Evolutionary conservation across 2,888 invertebrate genomes (phyloP), one percentile per base, ranked within the genome.

Genomic region (Hemithea aestivaria): DNA sequence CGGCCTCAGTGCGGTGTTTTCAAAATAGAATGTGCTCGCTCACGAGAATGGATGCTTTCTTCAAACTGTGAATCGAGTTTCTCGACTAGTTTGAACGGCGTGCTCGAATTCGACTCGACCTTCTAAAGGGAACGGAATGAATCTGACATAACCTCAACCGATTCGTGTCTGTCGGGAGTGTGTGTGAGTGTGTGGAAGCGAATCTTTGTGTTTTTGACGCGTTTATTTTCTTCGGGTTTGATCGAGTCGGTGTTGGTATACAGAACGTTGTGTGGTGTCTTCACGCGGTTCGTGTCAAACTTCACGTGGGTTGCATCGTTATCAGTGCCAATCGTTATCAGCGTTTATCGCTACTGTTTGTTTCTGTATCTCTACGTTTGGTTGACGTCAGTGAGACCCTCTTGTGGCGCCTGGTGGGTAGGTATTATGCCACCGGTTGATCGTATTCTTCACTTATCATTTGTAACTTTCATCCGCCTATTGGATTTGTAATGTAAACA

Each of bases 271-370:
- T 10, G 20, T 16, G 23, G 25, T 10, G 20, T 27, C 23, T 31
- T 22, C 27, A 40, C 36, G 40, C 44, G 22, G 22, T 36, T 29
- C 22, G 20, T 16, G 35, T 28, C 26, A 31, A 50, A 51, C 48
- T 66, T 63, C 61, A 64, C 54, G 60, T 53, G 57, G 60, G 60
- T 62, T 69, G 75, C 73, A 73, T 62, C 63, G 66, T 66, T 75
- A 77, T 80, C 77, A 67, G 68, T 72, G 74, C 73, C 73, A 69
- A 72, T 66, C 66, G 65, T 79, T 79, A 81, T 82, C 80, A 68
- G 47, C 53, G 51, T 61, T 71, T 81, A 82, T 81, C 82, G 73
- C 80, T 73, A 73, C 80, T 78, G 80, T 77, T 77, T 78, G 80
- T 76, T 73, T 73, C 77, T 77, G 66, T 78, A 76, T 76, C 73